These are phyloP conservation scores for Phyllotreta striolata DNA, from an alignment of 2,888 invertebrate species.

Conservation along the genomic window DNA sequence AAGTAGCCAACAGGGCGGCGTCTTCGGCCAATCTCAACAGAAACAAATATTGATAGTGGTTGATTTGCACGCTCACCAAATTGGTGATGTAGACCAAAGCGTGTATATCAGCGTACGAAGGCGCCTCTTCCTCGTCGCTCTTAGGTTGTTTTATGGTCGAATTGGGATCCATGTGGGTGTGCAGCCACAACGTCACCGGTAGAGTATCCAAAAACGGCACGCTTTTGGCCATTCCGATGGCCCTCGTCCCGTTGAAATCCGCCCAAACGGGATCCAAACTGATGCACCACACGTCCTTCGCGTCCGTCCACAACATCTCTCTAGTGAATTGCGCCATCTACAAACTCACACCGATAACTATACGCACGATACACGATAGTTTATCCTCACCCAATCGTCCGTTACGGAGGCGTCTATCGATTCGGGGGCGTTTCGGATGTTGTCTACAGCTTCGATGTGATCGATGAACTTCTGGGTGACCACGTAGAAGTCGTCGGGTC, in stretches of 20 bases:
- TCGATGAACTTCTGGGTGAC: slow-evolving; percentile 84
- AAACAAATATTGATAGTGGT: slow-evolving; percentile 93
- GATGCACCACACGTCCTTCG: slow-evolving; percentile 89
- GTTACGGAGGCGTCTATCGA: slow-evolving; percentile 53
- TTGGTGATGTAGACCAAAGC: slow-evolving; percentile 83
- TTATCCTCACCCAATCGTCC: slow-evolving; percentile 54
- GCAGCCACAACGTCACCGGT: slow-evolving; percentile 87
- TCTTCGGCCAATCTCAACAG: slow-evolving; percentile 84
- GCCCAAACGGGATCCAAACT: slow-evolving; percentile 91
- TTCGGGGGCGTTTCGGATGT: slow-evolving; percentile 58
- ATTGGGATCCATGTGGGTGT: slow-evolving; percentile 62
- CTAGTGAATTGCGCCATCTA: slow-evolving; percentile 55
- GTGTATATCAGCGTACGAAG: slow-evolving; percentile 71
- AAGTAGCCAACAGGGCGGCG: slow-evolving; percentile 80
- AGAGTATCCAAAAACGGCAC: slow-evolving; percentile 86
- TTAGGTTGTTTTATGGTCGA: slow-evolving; percentile 49
- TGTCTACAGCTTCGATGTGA: slow-evolving; percentile 67
- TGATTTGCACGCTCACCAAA: slow-evolving; percentile 87
- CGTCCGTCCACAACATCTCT: slow-evolving; percentile 77
- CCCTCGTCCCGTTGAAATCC: slow-evolving; percentile 87
- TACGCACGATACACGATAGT: no score
- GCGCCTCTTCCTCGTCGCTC: slow-evolving; percentile 1
- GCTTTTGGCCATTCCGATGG: slow-evolving; percentile 75
- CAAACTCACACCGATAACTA: slow-evolving; percentile 32
- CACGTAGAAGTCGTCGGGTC: slow-evolving; percentile 74